Conservation (phyloP, 2,113 vertebrate species). For the Bubalus kerabau region DNA sequence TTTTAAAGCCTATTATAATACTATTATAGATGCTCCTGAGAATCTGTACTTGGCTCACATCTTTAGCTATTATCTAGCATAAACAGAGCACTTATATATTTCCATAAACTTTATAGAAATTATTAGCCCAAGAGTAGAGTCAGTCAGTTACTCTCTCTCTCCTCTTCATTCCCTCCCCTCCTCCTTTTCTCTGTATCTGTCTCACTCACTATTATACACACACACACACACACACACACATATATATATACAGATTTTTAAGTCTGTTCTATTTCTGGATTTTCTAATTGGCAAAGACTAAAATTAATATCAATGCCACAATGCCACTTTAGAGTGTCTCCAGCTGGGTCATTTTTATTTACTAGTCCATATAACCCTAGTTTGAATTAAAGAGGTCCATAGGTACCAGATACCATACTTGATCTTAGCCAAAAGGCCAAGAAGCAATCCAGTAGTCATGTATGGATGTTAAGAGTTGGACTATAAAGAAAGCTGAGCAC, state of each 20-base stretch:
- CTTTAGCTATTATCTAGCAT: background rate
- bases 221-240: background rate
- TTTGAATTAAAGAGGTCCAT: background rate
- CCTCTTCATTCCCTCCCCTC: background rate
- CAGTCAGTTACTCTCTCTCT: background rate
- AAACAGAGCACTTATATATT: background rate
- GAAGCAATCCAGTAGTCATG: too few relatives aligned
- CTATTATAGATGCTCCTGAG: background rate
- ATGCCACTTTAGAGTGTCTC: background rate
- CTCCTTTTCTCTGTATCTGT: background rate
- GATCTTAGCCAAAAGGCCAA: too few relatives aligned
- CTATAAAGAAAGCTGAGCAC: background rate
- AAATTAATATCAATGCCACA: background rate
- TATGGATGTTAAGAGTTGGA: background rate
- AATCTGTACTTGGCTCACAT: background rate
- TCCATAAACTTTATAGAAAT: background rate
- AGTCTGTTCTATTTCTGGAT: background rate
- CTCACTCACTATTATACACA: background rate
- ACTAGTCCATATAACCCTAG: background rate
- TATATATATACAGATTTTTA: background rate
- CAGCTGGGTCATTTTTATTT: background rate
- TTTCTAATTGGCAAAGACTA: background rate
- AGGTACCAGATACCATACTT: background rate
- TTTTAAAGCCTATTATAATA: slow-evolving; percentile 43
- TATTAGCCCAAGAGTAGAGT: background rate